Base-by-base conservation (phyloP, 2,797 vertebrate genomes). In the Chloroceryle amazona region DNA sequence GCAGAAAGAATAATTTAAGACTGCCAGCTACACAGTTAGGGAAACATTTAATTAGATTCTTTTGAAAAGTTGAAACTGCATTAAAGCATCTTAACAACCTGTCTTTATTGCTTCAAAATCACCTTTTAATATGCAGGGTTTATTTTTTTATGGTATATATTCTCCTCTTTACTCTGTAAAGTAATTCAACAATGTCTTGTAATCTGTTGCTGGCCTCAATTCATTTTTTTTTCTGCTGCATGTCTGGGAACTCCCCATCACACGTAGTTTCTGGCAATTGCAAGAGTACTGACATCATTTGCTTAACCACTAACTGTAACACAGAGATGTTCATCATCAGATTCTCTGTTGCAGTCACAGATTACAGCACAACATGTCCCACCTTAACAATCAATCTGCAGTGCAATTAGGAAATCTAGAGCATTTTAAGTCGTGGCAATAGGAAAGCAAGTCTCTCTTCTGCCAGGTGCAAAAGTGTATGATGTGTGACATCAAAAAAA, bases 1-100 rank as follows among this genome's bases (percentile, higher is more conserved):
- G 76, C 44, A 89, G 74, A 79, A 87, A 47, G 52, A 91, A 92
- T 76, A 91, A 73, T 16, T 63, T 71, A 44, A 83, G 70, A 41
- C 52, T 84, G 51, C 42, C 39, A 95, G 66, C 19, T 87, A 51
- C 65, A n/a, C 54, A 60, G 44, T 1, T 68, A 84, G 29, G 75
- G 82, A 95, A 88, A 84, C 44, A 90, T 93, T 96, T 78, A 81
- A 95, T 94, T 86, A 63, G 54, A 84, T 80, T 92, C 33, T 41
- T 74, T 91, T 67, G 47, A 88, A 76, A 11, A 76, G 52, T 72
- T 68, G 86, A 68, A 66, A 68, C 42, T 55, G 41, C 20, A 37
- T 68, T 51, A 83, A 87, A 84, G 23, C 54, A 81, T 90, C 94
- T 66, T 82, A 96, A 90, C 76, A 79, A 70, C 46, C 42, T 65